Percentiles rank a stretch among this genome's conserved stretches.
Conservation (phyloP, 2,888 invertebrate species). For the Synergus gifuensis region DNA sequence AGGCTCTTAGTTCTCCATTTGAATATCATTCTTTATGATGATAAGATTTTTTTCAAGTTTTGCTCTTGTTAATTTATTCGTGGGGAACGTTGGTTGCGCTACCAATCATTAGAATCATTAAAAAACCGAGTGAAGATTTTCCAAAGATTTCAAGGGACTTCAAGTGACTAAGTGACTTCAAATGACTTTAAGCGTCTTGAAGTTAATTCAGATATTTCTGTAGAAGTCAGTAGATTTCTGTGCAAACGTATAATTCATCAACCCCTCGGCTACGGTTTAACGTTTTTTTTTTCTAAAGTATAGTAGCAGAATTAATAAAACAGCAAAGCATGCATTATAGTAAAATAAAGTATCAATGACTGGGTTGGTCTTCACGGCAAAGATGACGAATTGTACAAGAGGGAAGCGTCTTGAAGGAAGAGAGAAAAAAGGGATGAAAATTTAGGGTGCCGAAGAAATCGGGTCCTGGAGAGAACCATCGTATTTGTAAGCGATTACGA, state of each 20-base stretch:
- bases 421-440: slow-evolving; percentile 8
- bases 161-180: too few species aligned
- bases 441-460: slow-evolving; percentile 1
- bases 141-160: too few species aligned
- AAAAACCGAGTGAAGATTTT: too few species aligned
- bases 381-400: slow-evolving; percentile 5
- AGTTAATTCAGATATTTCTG: too few species aligned
- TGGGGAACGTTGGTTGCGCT: too few species aligned
- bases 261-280: too few species aligned
- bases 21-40: not conserved
- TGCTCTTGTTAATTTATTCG: too few species aligned
- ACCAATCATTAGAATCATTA: too few species aligned
- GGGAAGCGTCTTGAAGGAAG: not conserved
- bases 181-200: too few species aligned
- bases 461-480: not conserved
- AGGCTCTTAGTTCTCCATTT: not conserved
- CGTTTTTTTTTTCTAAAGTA: not conserved
- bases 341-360: slow-evolving; percentile 6
- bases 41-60: slow-evolving; percentile 16
- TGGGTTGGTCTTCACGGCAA: not conserved
- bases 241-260: too few species aligned
- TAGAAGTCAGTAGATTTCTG: too few species aligned
- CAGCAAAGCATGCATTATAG: not conserved
- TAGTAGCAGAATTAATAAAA: not conserved
- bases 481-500: slow-evolving; percentile 22